These are phyloP conservation scores for Reticulitermes lucifugus DNA, from an alignment of 2,888 invertebrate species.

Conservation along the genomic window DNA sequence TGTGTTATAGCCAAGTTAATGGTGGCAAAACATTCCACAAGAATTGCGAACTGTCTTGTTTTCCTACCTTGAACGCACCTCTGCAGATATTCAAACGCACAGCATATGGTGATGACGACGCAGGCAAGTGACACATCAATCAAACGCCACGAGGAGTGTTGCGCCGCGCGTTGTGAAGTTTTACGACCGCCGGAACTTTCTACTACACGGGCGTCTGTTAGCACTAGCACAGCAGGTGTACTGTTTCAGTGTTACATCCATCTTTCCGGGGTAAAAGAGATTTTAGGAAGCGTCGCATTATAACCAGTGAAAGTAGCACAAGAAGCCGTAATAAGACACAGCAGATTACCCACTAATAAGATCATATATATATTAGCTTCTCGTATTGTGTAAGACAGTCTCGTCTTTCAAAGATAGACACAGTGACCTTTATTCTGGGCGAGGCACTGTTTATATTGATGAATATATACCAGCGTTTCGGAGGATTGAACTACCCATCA, in stretches of 20 bases:
- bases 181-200: background rate
- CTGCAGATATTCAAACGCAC: background rate
- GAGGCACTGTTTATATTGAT: no score
- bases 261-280: no score
- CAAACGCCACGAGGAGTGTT: background rate
- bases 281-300: background rate
- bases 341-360: background rate
- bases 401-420: background rate
- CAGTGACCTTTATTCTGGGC: background rate
- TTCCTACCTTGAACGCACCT: background rate
- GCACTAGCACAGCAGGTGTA: background rate
- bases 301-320: background rate
- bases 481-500: no score
- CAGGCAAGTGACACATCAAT: conserved; percentile 7
- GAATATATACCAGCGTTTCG: no score
- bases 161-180: background rate
- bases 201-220: conserved; percentile 5
- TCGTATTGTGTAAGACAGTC: background rate
- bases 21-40: no score
- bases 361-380: background rate
- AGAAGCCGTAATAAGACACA: background rate
- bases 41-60: background rate
- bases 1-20: no score
- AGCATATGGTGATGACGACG: conserved; percentile 2
- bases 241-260: background rate